Percentiles rank a stretch among this genome's conserved stretches.
Conservation (phyloP, 2,113 vertebrate genomes). For the Copsychus sechellarum region DNA sequence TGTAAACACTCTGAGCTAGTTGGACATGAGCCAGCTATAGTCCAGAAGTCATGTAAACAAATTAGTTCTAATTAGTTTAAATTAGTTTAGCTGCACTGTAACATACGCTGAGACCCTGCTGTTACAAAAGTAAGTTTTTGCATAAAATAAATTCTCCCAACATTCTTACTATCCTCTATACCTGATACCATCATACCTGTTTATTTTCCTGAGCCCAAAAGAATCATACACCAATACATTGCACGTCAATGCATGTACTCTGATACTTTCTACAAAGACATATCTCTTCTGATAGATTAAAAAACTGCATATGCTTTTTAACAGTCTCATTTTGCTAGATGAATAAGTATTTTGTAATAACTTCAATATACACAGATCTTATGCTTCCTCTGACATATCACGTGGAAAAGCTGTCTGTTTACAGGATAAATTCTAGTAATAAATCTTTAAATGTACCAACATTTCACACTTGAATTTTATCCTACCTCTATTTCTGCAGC, state of each 20-base stretch:
- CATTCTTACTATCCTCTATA: background rate
- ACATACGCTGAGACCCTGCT: background rate
- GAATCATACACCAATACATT: background rate
- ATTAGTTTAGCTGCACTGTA: background rate
- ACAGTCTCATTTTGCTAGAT: background rate
- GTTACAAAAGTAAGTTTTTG: background rate
- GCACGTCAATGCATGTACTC: background rate
- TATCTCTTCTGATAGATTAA: background rate
- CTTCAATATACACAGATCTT: background rate
- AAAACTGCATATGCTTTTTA: background rate
- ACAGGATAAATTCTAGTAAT: background rate
- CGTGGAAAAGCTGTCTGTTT: background rate
- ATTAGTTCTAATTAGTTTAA: background rate
- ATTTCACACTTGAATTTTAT: background rate
- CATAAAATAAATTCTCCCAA: background rate
- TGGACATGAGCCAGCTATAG: background rate
- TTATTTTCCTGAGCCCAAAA: background rate
- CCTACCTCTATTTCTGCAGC: background rate
- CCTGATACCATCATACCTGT: background rate
- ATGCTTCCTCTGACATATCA: background rate
- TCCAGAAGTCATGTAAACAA: background rate
- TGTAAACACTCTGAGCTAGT: background rate
- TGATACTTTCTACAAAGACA: background rate
- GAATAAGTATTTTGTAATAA: background rate
- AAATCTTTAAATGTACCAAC: background rate